Evolutionary conservation across 2,888 invertebrate species (phyloP).

Genomic region (Calliphora vomitoria): DNA sequence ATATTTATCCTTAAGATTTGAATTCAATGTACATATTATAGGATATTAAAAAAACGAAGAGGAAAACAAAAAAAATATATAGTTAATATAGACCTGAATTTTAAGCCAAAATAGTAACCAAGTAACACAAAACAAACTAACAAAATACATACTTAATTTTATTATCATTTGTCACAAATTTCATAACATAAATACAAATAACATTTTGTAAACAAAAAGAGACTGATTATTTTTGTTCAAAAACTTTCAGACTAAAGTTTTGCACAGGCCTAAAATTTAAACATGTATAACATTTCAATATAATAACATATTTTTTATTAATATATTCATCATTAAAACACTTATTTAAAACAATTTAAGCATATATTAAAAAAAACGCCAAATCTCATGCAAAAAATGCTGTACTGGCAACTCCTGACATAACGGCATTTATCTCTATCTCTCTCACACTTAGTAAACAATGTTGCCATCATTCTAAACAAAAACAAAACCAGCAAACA

Average conservation of each 20-base stretch:
- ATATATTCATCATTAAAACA: no score
- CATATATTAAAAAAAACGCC: no score
- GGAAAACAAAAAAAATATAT: conserved; percentile 40
- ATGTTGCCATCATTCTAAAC: neutral
- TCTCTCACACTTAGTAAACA: neutral
- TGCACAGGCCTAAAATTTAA: no score
- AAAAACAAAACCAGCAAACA: no score
- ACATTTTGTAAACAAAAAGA: conserved; percentile 3
- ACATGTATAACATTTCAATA: no score
- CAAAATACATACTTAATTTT: conserved; percentile 17
- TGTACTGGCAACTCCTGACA: no score
- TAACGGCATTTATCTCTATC: no score
- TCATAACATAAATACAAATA: neutral
- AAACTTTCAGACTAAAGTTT: neutral
- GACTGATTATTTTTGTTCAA: conserved; percentile 48
- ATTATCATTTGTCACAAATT: conserved; percentile 50
- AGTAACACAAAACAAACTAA: conserved; percentile 62
- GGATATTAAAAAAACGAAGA: conserved; percentile 27
- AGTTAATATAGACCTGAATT: conserved; percentile 72
- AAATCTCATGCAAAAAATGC: no score
- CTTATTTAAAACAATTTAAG: no score
- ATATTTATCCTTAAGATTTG: conserved; percentile 44
- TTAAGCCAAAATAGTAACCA: conserved; percentile 71
- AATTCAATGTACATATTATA: conserved; percentile 56
- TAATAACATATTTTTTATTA: no score